These are phyloP conservation scores for Pseudomyrmex gracilis DNA, from an alignment of 1,140 invertebrate species.

Conservation along the genomic window DNA sequence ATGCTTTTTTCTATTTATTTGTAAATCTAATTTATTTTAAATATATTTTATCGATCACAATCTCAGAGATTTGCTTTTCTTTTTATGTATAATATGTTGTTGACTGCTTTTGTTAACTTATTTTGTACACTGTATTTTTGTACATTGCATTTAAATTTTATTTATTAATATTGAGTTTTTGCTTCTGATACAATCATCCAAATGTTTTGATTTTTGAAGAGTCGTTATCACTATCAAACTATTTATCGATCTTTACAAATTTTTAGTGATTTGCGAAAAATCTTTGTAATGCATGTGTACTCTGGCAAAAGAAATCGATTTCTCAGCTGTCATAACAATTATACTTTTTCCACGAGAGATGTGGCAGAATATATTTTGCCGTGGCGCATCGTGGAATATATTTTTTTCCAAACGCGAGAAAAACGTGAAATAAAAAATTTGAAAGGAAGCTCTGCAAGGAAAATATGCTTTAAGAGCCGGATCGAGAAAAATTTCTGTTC, in stretches of 20 bases:
- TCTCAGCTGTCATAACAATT: slow-evolving; percentile 24
- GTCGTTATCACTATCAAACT: background rate
- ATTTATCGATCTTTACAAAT: background rate
- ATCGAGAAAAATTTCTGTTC: slow-evolving; percentile 51
- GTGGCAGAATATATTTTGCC: background rate
- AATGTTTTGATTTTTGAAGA: slow-evolving; percentile 6
- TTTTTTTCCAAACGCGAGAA: slow-evolving; percentile 3
- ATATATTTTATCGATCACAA: too few species aligned
- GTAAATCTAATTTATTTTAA: too few species aligned
- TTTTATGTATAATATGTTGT: too few species aligned
- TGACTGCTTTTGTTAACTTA: too few species aligned
- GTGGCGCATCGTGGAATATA: background rate
- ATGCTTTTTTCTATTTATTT: too few species aligned
- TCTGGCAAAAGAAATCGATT: slow-evolving; percentile 28
- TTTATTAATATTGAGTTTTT: background rate
- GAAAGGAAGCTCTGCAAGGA: slow-evolving; percentile 18
- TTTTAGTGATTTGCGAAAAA: background rate
- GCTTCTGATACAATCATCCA: background rate
- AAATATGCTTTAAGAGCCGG: slow-evolving; percentile 45
- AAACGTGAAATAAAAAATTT: slow-evolving; percentile 31
- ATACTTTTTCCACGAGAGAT: background rate
- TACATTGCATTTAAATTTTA: background rate
- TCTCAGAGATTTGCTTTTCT: too few species aligned
- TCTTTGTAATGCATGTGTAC: slow-evolving; percentile 13
- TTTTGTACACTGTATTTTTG: background rate